Evolutionary conservation across 2,113 vertebrate species (phyloP), one percentile per base, ranked within the genome.

Genomic region (Entelurus aequoreus): DNA sequence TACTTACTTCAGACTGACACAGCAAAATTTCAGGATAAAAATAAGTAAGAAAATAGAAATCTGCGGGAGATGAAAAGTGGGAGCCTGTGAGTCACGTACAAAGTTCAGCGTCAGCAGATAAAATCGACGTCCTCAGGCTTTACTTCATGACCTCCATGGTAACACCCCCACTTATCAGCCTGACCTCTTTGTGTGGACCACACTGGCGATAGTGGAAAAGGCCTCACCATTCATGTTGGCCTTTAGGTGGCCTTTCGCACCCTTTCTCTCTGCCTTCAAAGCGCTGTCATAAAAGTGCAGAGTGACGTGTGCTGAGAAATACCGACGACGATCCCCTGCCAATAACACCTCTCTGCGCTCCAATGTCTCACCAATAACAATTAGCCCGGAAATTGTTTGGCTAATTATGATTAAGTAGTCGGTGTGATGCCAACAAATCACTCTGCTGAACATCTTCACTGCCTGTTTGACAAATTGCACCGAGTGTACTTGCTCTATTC

Each of bases 351-450:
- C 75, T 67, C 65, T 52, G 71, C 61, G 37, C 78, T 86, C 60
- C 75, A 65, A 73, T 81, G 81, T 80, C 79, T 78, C 86, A 79
- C 80, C 83, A 89, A 86, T 86, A 88, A 85, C 87, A 90, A 88
- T 89, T 88, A 88, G 78, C 65, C 58, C 69, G 2, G 79, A 86
- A 89, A 91, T 87, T 88, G 79, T 89, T 83, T 82, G 66, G 79
- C 77, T 89, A 90, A 91, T 92, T 88, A 88, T 90, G 88, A 90
- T 88, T 79, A 86, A 85, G 78, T 77, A 81, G 84, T 83, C 87
- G 83, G 75, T 77, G 60, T 0, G 48, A 38, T 48, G 83, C 87
- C 86, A 89, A 69, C 21, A 48, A 77, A 79, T 79, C 83, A 79
- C 82, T 86, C 83, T 87, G 71, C 58, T 57, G 70, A 48, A 67